Percentiles rank a stretch among this genome's conserved stretches.
Evolutionary conservation across 2,113 vertebrate genomes (phyloP).

Genomic region (Poeciliopsis occidentalis): DNA sequence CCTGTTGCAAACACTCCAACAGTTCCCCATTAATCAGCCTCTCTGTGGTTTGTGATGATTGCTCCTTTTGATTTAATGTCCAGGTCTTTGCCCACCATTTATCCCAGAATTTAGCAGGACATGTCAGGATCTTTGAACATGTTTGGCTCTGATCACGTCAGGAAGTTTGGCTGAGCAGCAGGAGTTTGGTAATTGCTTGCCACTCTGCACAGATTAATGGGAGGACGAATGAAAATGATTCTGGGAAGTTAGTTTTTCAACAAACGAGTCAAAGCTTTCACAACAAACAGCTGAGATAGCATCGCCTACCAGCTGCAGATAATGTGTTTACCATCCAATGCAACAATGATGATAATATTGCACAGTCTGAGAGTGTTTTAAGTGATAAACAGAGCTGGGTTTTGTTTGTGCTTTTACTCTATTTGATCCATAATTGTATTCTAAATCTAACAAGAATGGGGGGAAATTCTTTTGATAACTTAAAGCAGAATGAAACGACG

Average conservation of each 20-base stretch:
- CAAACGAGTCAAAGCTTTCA: background rate
- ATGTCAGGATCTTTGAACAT: slow-evolving; percentile 6
- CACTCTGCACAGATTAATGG: background rate
- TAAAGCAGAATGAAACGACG: background rate
- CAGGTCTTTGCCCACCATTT: background rate
- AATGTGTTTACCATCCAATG: background rate
- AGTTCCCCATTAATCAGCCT: background rate
- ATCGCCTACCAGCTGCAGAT: background rate
- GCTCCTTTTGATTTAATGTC: background rate
- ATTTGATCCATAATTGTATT: background rate
- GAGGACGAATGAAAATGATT: slow-evolving; percentile 1
- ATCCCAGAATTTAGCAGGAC: background rate
- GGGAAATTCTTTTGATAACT: background rate
- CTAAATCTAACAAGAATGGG: background rate
- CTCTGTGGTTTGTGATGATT: background rate
- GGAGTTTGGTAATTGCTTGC: background rate
- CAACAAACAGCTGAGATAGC: background rate
- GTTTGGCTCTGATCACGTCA: background rate
- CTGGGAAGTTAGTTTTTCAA: background rate
- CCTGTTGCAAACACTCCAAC: too few relatives aligned
- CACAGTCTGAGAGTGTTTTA: background rate
- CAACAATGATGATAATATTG: background rate
- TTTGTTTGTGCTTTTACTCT: background rate
- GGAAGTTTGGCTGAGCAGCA: background rate
- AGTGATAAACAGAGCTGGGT: background rate